phyloP scores from a whole-genome alignment of 2,113 vertebrate genomes.

The Elaphurus davidianus region DNA sequence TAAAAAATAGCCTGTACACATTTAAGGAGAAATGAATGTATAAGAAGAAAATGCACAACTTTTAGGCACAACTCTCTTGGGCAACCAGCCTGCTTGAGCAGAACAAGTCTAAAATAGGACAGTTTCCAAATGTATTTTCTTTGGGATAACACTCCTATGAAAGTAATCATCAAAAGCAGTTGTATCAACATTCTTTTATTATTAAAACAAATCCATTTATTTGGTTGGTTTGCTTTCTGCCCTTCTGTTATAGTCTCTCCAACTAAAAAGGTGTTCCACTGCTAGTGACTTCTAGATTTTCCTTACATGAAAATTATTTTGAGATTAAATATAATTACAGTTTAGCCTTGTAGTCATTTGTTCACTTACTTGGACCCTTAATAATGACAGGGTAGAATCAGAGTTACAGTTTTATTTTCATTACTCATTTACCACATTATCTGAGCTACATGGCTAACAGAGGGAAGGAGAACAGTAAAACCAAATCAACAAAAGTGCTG shows the following conservation, averaged over 20 bases:
- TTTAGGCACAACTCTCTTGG: not conserved
- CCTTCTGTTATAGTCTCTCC: not conserved
- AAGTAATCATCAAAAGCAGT: slow-evolving; percentile 24
- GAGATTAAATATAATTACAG: not conserved
- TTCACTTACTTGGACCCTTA: not conserved
- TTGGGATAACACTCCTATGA: not conserved
- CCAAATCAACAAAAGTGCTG: not conserved
- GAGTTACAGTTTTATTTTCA: not conserved
- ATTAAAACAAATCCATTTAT: slow-evolving; percentile 6
- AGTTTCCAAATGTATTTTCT: not conserved
- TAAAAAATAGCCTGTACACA: not conserved
- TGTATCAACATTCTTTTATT: not conserved
- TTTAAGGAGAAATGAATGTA: not conserved
- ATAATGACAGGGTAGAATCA: not conserved
- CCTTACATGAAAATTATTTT: not conserved
- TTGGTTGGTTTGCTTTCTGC: not conserved
- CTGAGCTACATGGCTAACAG: not conserved
- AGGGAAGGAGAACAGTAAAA: not conserved
- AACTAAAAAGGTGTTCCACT: not conserved
- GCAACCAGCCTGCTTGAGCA: not conserved
- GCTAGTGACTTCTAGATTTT: not conserved
- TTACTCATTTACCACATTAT: not conserved
- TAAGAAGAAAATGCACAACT: not conserved
- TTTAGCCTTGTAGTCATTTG: not conserved
- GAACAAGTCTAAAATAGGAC: not conserved